Conservation (phyloP, 2,888 invertebrate genomes). For the Zonitis immaculata region DNA sequence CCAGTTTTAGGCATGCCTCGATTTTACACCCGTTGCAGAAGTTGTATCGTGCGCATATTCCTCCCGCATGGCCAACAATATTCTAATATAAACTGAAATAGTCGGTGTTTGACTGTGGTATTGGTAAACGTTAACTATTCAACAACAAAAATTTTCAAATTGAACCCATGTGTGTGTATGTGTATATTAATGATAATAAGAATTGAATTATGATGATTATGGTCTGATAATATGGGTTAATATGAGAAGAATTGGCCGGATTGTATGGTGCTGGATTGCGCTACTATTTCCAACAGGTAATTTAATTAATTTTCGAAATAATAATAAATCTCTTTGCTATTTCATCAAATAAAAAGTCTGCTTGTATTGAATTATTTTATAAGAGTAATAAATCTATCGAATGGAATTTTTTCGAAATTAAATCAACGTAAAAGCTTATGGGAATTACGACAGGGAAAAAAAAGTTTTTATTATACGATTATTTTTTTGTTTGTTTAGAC, state of each 20-base stretch:
- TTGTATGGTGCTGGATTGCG: slow-evolving; percentile 40
- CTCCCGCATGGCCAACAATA: slow-evolving; percentile 37
- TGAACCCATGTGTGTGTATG: slow-evolving; percentile 26
- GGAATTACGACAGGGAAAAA: background rate
- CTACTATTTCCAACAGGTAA: slow-evolving; percentile 36
- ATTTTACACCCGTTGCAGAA: slow-evolving; percentile 34
- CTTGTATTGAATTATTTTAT: too few species aligned
- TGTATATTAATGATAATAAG: background rate
- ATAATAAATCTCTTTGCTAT: too few species aligned
- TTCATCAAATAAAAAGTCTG: too few species aligned
- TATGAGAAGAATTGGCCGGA: slow-evolving; percentile 35
- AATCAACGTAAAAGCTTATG: background rate
- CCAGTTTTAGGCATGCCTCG: slow-evolving; percentile 34
- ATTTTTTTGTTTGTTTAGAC: background rate
- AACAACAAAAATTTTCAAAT: too few species aligned
- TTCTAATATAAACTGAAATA: slow-evolving; percentile 29
- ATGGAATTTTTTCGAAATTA: background rate
- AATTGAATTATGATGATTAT: slow-evolving; percentile 4
- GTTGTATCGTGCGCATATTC: slow-evolving; percentile 36
- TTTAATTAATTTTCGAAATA: too few species aligned
- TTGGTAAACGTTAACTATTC: slow-evolving; percentile 17
- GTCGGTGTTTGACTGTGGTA: slow-evolving; percentile 39
- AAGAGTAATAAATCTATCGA: too few species aligned
- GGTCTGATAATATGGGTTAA: slow-evolving; percentile 38
- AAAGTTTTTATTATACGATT: background rate